Base-by-base conservation (phyloP, 2,797 vertebrate genomes). In the Rousettus madagascariensis region DNA sequence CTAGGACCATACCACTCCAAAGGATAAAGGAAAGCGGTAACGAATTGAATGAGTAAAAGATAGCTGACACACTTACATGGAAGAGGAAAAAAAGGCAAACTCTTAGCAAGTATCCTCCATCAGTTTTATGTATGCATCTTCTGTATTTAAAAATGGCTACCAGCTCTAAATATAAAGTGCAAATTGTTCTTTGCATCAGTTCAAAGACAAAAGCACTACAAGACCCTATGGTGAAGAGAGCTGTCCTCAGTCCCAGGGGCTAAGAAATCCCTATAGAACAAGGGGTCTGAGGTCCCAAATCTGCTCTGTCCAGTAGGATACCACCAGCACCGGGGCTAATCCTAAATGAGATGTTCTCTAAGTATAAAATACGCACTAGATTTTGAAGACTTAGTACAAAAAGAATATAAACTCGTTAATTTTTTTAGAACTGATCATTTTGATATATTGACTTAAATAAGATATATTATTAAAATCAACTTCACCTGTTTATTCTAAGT, bases 11-110 rank as follows among this genome's bases (percentile, higher is more conserved):
- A 59, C 6, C 30, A 33, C 12, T 63, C n/a, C 36, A 86, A 49
- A 86, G 30, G 41, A 78, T 8, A 94, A 96, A 97, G 95, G 77
- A 96, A 86, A 72, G 16, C 57, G 97, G 78, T 24, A 95, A 97
- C 94, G 90, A 89, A 86, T 24, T 89, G 96, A 92, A 87, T 97
- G 86, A 98, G 97, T 97, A 96, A 96, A 98, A 97, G 91, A 74
- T 78, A 97, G 92, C 66, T 96, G 96, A 97, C 92, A 96, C 57
- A 68, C 61, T 94, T 86, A 38, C 16, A 96, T 33, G 90, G 84
- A 96, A 46, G 89, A 97, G 69, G 91, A 97, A 97, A 94, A 96
- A 77, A 36, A 41, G 10, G n/a, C 51, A 36, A 84, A 33, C 74
- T 94, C 90, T 97, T 91, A 95, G 69, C 74, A 91, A 0, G 0